Evolutionary conservation across 1,140 invertebrate genomes (phyloP), one percentile per base, ranked within the genome.

Genomic region (Leptinotarsa lineolata): DNA sequence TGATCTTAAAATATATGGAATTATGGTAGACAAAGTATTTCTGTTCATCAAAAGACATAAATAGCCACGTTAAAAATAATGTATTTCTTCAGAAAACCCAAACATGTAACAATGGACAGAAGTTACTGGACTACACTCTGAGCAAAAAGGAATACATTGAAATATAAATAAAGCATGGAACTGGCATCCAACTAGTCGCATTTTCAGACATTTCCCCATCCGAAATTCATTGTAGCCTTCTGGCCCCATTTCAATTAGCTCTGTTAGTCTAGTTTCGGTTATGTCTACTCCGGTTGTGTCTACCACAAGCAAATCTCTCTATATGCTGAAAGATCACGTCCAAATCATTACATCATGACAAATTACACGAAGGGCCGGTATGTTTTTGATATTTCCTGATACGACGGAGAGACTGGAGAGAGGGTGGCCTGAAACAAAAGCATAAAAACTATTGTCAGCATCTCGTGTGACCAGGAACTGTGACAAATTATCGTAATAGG

Each of bases 221-320:
- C 30, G 68, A 45, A 70, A 20, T 46, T 18, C 30, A 45, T n/a
- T 46, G 8, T 59, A 60, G 68, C 68, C 68, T 48, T 70, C 46
- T 60, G 24, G 68, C 39, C 68, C 24, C 22, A 61, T 70, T 70
- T 70, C 68, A 70, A 70, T 70, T 70, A 70, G 68, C 68, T 70
- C 48, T 59, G 58, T 70, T 70, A 70, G 68, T 70, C 18, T 70
- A 70, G 68, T 70, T 70, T 61, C 48, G 48, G 22, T 22, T 24
- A 44, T 68, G 18, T 68, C 63, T 65, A 65, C 24, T 65, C 63
- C 63, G 63, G 22, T 65, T 65, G 63, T 39, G 45, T 39, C 20
- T 61, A 70, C 68, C 21, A 48, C 18, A 59, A 54, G 15, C 68
- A 60, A 70, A 70, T 70, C 68, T 70, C 68, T 70, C 59, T 59